These are phyloP conservation scores for Carassius auratus DNA, from an alignment of 2,113 vertebrate species.

Conservation along the genomic window DNA sequence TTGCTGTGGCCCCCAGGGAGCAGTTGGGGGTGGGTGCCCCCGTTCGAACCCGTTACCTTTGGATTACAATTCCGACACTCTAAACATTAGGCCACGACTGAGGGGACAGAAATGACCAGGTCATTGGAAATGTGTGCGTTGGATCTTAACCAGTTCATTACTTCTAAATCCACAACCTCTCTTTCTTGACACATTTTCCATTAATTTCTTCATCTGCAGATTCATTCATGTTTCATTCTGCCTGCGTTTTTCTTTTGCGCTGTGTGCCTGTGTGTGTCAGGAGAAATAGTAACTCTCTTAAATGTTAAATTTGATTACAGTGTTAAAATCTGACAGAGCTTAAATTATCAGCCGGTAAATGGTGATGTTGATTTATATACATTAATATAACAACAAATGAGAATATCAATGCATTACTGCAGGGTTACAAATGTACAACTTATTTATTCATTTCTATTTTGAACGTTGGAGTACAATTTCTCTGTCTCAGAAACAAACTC, in stretches of 20 bases:
- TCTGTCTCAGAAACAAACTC: constrained; percentile 45
- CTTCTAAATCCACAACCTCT: not conserved
- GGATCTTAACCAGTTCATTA: not conserved
- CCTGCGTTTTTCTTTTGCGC: not conserved
- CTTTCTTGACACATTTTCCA: not conserved
- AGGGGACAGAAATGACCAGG: not conserved
- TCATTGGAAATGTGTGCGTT: not conserved
- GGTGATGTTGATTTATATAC: constrained; percentile 28
- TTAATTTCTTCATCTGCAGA: not conserved
- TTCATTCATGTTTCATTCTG: no score
- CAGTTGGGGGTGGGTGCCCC: no score
- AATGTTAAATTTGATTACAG: constrained; percentile 30
- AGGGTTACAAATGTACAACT: not conserved
- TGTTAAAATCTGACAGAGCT: constrained; percentile 15
- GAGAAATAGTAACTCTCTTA: not conserved
- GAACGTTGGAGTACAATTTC: constrained; percentile 44
- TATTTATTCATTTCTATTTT: not conserved
- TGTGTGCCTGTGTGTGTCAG: not conserved
- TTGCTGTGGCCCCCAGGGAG: no score
- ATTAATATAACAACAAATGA: not conserved
- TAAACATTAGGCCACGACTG: no score
- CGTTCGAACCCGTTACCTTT: no score
- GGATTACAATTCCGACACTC: no score
- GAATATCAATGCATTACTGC: not conserved
- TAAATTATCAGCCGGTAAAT: not conserved